Evolutionary conservation across 2,113 vertebrate species (phyloP).

Genomic region (Monopterus albus): DNA sequence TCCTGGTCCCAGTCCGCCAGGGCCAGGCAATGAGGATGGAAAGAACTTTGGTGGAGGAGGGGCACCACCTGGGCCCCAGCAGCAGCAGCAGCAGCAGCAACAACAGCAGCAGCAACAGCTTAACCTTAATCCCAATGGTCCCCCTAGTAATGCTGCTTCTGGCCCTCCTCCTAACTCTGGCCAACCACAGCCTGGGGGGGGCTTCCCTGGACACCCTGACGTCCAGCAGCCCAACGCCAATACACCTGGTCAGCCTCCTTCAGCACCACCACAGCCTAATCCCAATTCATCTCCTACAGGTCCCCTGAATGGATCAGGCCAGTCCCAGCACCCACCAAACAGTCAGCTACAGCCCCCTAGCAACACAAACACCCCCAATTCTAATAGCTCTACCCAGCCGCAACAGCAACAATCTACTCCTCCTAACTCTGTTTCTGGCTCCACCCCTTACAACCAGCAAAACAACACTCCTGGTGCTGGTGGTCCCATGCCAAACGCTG

Average conservation of each 20-base stretch:
- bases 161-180: slow-evolving; percentile 85
- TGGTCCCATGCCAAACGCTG: slow-evolving; percentile 74
- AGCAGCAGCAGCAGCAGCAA: slow-evolving; percentile 75
- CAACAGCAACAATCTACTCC: slow-evolving; percentile 80
- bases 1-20: slow-evolving; percentile 83
- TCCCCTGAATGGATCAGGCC: slow-evolving; percentile 82
- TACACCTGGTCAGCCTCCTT: slow-evolving; percentile 84
- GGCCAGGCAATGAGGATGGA: slow-evolving; percentile 82
- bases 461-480: slow-evolving; percentile 78
- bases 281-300: slow-evolving; percentile 84
- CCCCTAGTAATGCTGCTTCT: slow-evolving; percentile 83
- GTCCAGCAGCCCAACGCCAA: slow-evolving; percentile 80
- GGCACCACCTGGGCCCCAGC: slow-evolving; percentile 76
- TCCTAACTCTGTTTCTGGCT: slow-evolving; percentile 82
- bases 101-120: slow-evolving; percentile 82
- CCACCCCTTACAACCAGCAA: slow-evolving; percentile 87
- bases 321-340: slow-evolving; percentile 78
- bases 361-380: slow-evolving; percentile 78
- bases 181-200: slow-evolving; percentile 83
- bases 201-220: slow-evolving; percentile 82
- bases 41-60: slow-evolving; percentile 82
- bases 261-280: slow-evolving; percentile 79
- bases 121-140: slow-evolving; percentile 82
- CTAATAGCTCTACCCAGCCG: slow-evolving; percentile 79
- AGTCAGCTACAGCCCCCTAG: slow-evolving; percentile 80